A percentile compares a stretch with the other conserved stretches of the same genome.
Evolutionary conservation across 2,113 vertebrate genomes (phyloP).

Genomic region (Patagioenas fasciata): DNA sequence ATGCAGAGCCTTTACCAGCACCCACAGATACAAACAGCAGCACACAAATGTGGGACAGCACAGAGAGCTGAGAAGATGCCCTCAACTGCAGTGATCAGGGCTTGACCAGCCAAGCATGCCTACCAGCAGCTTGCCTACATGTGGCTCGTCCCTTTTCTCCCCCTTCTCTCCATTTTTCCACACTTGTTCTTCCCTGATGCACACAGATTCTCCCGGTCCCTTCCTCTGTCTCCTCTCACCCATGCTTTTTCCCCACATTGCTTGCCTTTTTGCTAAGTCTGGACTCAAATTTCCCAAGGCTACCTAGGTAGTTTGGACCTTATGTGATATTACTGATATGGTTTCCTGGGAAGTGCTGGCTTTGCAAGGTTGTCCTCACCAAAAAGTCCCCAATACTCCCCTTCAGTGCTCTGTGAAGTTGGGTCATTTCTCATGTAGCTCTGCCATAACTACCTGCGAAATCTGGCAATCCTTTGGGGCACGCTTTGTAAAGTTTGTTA

Average conservation of each 20-base stretch:
- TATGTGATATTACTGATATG: rapidly evolving
- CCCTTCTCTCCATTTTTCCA: not conserved
- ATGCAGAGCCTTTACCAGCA: not conserved
- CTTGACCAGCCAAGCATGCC: not conserved
- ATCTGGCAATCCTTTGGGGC: not conserved
- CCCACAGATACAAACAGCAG: not conserved
- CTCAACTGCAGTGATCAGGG: rapidly evolving
- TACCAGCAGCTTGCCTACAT: not conserved
- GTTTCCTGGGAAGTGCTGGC: not conserved
- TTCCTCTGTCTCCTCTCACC: not conserved
- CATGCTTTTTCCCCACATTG: not conserved
- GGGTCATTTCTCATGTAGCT: not conserved
- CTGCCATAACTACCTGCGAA: not conserved
- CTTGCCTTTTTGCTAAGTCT: not conserved
- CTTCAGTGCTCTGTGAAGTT: not conserved
- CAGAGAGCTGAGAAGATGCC: not conserved
- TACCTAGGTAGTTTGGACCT: not conserved
- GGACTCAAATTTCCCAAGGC: not conserved
- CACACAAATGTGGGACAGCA: not conserved
- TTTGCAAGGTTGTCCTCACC: not conserved
- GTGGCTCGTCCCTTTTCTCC: not conserved
- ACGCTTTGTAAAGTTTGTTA: rapidly evolving
- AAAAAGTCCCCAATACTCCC: not conserved
- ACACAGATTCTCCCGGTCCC: not conserved
- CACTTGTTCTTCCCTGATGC: not conserved